These are phyloP conservation scores for Gracilinanus agilis DNA, from an alignment of 2,113 vertebrate species.

Conservation along the genomic window DNA sequence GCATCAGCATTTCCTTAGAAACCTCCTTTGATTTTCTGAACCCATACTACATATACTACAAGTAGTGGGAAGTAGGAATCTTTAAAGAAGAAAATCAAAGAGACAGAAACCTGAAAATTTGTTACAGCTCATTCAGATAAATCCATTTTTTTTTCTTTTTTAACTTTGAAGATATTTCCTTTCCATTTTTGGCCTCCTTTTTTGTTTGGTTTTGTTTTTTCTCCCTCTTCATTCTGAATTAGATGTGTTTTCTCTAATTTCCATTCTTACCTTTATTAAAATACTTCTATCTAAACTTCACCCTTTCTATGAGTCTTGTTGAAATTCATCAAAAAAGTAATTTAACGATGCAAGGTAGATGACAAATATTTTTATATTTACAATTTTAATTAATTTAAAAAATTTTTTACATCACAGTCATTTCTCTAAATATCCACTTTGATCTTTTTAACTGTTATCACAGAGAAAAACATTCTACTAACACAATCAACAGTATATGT, in stretches of 20 bases:
- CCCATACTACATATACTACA: neutral
- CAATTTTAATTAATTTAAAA: neutral
- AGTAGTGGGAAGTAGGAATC: neutral
- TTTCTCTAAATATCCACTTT: neutral
- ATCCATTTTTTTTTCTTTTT: neutral
- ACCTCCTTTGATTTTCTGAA: conserved; percentile 13
- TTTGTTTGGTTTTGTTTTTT: neutral
- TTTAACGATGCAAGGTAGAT: neutral
- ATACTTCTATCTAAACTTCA: neutral
- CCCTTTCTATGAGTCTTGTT: no score
- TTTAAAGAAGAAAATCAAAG: conserved; percentile 35
- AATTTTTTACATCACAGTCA: neutral
- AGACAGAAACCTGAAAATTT: conserved; percentile 11
- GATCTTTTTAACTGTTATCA: accelerated
- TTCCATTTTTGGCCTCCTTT: neutral
- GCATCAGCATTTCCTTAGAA: neutral
- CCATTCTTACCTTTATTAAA: neutral
- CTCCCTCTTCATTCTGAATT: neutral
- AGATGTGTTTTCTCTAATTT: neutral
- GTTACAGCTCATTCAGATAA: neutral
- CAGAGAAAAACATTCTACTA: neutral
- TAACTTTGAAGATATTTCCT: neutral
- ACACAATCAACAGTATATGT: no score
- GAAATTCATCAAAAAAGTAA: no score
- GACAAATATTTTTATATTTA: neutral